Conservation (phyloP, 1,140 invertebrate genomes). For the Drosophila lini region DNA sequence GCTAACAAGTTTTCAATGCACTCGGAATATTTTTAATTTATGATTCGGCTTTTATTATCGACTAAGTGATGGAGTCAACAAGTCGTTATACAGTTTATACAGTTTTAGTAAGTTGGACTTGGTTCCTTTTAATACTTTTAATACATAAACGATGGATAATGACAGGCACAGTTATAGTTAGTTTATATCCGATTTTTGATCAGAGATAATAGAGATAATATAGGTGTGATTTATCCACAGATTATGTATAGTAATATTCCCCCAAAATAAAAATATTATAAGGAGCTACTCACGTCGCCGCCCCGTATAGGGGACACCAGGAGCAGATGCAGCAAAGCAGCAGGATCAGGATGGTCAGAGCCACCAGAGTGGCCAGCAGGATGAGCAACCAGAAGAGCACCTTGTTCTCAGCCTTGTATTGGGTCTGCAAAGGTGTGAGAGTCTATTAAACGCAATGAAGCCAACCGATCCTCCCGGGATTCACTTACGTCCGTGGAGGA, state of each 20-base stretch:
- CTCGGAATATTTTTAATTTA: conserved; percentile 6
- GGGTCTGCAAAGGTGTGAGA: conserved; percentile 86
- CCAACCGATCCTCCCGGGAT: conserved; percentile 2
- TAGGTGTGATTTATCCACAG: not conserved
- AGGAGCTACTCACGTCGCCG: conserved; percentile 86
- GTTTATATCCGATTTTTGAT: not conserved
- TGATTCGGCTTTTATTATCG: conserved; percentile 20
- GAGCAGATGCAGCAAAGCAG: conserved; percentile 92
- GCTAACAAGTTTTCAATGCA: conserved; percentile 16
- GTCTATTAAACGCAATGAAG: conserved; percentile 53
- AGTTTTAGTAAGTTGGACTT: not conserved
- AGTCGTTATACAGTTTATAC: conserved; percentile 10
- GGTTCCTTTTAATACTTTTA: not conserved
- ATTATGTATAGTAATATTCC: not conserved
- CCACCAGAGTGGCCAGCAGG: conserved; percentile 89
- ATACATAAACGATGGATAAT: not conserved
- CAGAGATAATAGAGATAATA: not conserved
- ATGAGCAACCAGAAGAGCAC: conserved; percentile 91
- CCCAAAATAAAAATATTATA: not conserved
- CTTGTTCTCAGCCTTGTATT: conserved; percentile 90
- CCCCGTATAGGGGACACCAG: conserved; percentile 92
- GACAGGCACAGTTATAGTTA: not conserved
- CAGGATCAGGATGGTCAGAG: conserved; percentile 89
- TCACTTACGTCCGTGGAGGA: conserved; percentile 72
- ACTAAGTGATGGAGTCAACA: conserved; percentile 57